Conservation (phyloP, 2,797 vertebrate species). For the Cyprinodon diabolis region DNA sequence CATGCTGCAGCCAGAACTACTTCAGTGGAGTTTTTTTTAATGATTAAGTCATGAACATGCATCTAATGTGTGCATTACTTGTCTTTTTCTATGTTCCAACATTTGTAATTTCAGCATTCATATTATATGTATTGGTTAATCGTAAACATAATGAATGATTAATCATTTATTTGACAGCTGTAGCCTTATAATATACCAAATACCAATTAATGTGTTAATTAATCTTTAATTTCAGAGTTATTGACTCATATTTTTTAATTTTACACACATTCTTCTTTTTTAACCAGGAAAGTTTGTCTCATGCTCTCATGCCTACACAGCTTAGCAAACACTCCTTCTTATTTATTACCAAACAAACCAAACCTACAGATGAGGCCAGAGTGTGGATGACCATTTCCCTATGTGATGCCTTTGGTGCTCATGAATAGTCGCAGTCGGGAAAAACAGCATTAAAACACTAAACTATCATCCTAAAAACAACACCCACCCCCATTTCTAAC, state of each 20-base stretch:
- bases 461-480: background rate
- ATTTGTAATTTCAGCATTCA: no score
- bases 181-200: background rate
- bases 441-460: background rate
- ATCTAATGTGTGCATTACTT: no score
- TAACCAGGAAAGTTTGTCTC: background rate
- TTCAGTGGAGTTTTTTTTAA: no score
- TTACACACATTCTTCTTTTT: background rate
- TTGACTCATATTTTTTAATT: background rate
- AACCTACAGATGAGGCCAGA: slow-evolving; percentile 8
- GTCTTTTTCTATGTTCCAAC: no score
- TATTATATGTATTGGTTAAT: no score
- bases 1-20: background rate
- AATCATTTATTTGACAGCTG: no score
- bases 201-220: background rate
- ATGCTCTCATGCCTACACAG: background rate
- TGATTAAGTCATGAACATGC: no score
- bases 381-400: background rate
- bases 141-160: no score
- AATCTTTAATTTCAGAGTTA: background rate
- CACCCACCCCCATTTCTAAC: no score
- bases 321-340: background rate
- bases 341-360: slow-evolving; percentile 11
- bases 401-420: background rate
- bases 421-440: background rate